Conservation (phyloP, 2,113 vertebrate species). For the Thryonomys swinderianus region DNA sequence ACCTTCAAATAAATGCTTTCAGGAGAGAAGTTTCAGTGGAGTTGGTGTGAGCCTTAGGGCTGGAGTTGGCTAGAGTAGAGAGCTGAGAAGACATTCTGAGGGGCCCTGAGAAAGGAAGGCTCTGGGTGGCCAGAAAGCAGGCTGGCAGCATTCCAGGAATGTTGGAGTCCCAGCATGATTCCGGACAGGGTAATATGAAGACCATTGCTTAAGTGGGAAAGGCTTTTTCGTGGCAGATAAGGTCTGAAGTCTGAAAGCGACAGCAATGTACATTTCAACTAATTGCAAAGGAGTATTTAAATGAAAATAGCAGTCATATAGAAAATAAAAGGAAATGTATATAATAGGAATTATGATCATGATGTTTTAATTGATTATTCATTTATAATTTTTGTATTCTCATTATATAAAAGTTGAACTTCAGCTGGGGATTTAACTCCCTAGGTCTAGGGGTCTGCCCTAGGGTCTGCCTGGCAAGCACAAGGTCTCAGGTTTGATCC, state of each 20-base stretch:
- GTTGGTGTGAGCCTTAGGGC: fast-evolving
- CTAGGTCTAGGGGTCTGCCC: no score
- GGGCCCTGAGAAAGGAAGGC: not conserved
- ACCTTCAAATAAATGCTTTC: not conserved
- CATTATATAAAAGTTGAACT: no score
- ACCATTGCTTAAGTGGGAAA: not conserved
- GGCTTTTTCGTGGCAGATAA: not conserved
- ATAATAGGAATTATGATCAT: not conserved
- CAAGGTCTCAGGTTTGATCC: no score
- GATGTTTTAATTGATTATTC: not conserved
- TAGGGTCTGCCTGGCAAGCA: no score
- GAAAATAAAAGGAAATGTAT: not conserved
- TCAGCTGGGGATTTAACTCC: no score
- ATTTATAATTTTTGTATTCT: not conserved
- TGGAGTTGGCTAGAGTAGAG: not conserved
- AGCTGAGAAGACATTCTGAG: not conserved
- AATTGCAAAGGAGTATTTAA: not conserved
- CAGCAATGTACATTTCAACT: not conserved
- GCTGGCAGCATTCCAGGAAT: no score
- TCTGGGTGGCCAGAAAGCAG: not conserved
- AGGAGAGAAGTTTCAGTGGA: not conserved
- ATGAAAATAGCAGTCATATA: not conserved
- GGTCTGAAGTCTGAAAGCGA: not conserved
- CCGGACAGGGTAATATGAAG: not conserved
- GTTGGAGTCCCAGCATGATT: not conserved